Evolutionary conservation across 2,888 invertebrate genomes (phyloP).

Genomic region (Spilosoma lubricipeda): DNA sequence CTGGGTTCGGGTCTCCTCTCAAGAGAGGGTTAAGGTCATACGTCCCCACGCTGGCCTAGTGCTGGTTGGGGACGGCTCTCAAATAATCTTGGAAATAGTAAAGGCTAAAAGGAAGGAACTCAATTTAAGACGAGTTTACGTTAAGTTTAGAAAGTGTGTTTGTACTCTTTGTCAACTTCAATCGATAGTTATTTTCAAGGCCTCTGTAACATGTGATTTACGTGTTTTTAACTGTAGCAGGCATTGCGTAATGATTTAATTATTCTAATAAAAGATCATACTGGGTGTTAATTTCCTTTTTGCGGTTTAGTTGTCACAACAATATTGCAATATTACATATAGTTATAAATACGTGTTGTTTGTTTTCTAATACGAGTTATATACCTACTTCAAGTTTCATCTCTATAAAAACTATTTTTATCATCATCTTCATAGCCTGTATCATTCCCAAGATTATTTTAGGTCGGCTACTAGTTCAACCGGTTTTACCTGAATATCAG

Average conservation of each 20-base stretch:
- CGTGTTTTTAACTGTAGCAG: slow-evolving; percentile 16
- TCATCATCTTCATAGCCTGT: too few relatives aligned
- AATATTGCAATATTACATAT: neutral
- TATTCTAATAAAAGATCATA: neutral
- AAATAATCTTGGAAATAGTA: too few relatives aligned
- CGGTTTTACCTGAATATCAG: too few relatives aligned
- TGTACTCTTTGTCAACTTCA: slow-evolving; percentile 10
- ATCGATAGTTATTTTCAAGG: slow-evolving; percentile 51
- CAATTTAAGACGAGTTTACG: neutral
- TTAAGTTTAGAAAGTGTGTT: neutral
- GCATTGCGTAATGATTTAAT: neutral
- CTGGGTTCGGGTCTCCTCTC: too few relatives aligned
- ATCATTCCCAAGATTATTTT: too few relatives aligned
- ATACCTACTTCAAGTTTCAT: neutral
- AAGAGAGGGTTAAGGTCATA: too few relatives aligned
- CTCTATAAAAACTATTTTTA: neutral
- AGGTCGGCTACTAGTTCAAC: too few relatives aligned
- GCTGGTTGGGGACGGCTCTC: too few relatives aligned
- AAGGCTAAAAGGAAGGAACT: neutral
- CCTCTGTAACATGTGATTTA: slow-evolving; percentile 15
- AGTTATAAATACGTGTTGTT: neutral
- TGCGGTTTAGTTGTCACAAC: neutral
- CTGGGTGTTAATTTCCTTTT: slow-evolving; percentile 5
- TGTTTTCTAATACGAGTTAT: neutral
- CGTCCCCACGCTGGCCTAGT: too few relatives aligned